These are phyloP conservation scores for Platysternon megacephalum DNA, from an alignment of 2,113 vertebrate genomes.

Conservation along the genomic window DNA sequence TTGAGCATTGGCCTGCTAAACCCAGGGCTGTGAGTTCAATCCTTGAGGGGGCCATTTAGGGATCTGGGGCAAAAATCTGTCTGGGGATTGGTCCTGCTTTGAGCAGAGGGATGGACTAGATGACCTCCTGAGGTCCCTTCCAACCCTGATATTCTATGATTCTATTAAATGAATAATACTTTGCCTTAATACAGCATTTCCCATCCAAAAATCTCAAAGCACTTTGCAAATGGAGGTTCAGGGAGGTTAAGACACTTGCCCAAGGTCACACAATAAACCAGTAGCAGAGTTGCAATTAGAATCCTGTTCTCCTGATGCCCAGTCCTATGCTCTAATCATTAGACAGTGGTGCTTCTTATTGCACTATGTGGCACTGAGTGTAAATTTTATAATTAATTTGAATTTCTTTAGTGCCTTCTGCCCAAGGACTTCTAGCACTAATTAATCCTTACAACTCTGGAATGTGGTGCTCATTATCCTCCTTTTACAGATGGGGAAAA, in stretches of 20 bases:
- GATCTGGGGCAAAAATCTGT: no score
- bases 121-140: no score
- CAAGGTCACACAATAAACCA: not conserved
- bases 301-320: not conserved
- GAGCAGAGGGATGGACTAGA: no score
- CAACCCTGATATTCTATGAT: not conserved
- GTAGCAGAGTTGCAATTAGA: not conserved
- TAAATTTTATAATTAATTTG: not conserved
- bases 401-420: not conserved
- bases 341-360: not conserved
- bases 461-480: not conserved
- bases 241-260: not conserved
- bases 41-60: no score
- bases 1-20: no score
- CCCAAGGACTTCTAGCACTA: not conserved
- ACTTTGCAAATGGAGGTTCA: not conserved
- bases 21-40: no score
- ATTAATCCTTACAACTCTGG: not conserved
- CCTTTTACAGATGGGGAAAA: not conserved
- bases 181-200: not conserved
- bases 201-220: not conserved
- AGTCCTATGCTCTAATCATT: not conserved
- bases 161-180: not conserved
- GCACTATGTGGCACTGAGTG: not conserved
- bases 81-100: no score